Evolutionary conservation across 2,113 vertebrate genomes (phyloP).

Genomic region (Uria lomvia): DNA sequence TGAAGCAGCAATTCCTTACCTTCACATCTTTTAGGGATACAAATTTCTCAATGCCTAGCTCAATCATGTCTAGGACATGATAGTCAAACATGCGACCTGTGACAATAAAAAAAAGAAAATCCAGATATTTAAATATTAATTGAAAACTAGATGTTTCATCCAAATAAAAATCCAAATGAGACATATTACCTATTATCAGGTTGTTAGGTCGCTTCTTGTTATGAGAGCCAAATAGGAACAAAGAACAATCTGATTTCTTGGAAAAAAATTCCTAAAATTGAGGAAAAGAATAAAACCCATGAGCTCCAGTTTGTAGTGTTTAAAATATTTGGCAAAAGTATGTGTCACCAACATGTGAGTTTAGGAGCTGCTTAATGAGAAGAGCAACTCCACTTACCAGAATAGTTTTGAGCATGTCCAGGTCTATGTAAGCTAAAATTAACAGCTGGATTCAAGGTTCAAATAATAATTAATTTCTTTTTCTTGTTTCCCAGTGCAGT

Average conservation of each 20-base stretch:
- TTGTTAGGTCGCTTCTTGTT: slow-evolving; percentile 98
- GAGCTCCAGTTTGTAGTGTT: not conserved
- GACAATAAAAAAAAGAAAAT: not conserved
- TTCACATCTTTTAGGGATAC: slow-evolving; percentile 87
- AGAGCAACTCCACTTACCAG: not conserved
- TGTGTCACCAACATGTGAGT: fast-evolving
- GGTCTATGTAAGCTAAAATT: not conserved
- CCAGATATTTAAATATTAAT: not conserved
- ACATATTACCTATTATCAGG: slow-evolving; percentile 83
- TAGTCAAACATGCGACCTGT: slow-evolving; percentile 95
- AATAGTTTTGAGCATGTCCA: not conserved
- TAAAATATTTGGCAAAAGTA: not conserved
- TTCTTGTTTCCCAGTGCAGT: not conserved
- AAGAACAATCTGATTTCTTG: slow-evolving; percentile 92
- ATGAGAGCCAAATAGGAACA: slow-evolving; percentile 96
- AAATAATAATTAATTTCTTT: not conserved
- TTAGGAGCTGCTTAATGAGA: not conserved
- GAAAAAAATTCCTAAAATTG: slow-evolving; percentile 92
- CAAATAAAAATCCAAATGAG: not conserved
- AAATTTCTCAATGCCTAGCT: slow-evolving; percentile 91
- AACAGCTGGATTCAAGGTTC: not conserved
- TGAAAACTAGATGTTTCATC: not conserved
- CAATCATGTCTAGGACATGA: slow-evolving; percentile 95
- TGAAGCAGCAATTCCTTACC: slow-evolving; percentile 69
- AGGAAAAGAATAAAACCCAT: not conserved